Percentiles rank a stretch among this genome's conserved stretches.
Evolutionary conservation across 2,888 invertebrate species (phyloP).

Genomic region (Rosalia funebris): DNA sequence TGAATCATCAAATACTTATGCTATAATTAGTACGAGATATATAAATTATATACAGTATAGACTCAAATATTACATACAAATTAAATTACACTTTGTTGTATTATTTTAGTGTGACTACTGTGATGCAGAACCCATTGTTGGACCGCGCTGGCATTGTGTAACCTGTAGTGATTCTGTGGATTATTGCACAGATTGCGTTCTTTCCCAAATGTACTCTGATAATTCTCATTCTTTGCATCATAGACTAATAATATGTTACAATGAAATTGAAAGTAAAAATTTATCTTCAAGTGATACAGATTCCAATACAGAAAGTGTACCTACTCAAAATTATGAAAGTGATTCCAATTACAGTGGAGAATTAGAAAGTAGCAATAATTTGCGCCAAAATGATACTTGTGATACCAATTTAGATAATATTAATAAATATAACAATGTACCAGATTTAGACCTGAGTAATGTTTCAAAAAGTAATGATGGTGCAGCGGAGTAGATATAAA

Average conservation of each 20-base stretch:
- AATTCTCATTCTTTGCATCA: slow-evolving; percentile 65
- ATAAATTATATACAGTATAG: too few species aligned
- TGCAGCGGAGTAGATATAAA: neutral
- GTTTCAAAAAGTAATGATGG: neutral
- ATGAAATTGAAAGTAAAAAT: slow-evolving; percentile 23
- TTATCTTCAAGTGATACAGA: slow-evolving; percentile 6
- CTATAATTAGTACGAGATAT: too few species aligned
- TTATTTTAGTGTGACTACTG: slow-evolving; percentile 73
- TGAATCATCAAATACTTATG: too few species aligned
- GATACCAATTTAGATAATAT: neutral
- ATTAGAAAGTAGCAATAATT: neutral
- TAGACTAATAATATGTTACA: slow-evolving; percentile 58
- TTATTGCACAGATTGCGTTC: slow-evolving; percentile 74
- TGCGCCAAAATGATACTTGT: neutral
- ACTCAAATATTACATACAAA: too few species aligned
- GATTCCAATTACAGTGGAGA: slow-evolving; percentile 6
- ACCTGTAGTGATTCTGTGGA: slow-evolving; percentile 71
- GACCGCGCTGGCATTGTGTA: slow-evolving; percentile 76
- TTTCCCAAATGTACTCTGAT: slow-evolving; percentile 67
- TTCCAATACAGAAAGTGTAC: neutral
- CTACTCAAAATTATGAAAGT: slow-evolving; percentile 1
- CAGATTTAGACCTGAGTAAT: too few species aligned
- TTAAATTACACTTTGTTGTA: too few species aligned
- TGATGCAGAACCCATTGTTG: slow-evolving; percentile 71
- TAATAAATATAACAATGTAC: neutral